Base-by-base conservation (phyloP, 2,888 invertebrate species). In the Nebria brevicollis region DNA sequence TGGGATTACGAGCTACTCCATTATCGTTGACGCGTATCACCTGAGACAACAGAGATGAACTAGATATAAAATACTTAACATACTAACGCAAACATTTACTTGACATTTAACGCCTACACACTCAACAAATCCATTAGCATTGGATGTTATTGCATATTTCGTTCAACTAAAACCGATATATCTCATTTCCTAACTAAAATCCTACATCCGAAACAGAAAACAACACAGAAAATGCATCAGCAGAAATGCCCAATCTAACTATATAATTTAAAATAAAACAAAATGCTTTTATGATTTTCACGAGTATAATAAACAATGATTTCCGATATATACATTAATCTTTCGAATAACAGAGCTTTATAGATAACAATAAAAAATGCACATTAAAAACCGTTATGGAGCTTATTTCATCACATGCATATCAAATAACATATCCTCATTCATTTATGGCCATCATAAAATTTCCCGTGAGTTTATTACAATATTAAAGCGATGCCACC, bases 1-100 rank as follows among this genome's bases (percentile, higher is more conserved):
- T 75, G 10, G 72, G 34, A 77, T 77, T 66, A 77, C 70, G 66
- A 70, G 54, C 42, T 77, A 68, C 77, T 70, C 70, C 70, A 77
- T 66, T 70, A 77, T 43, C 54, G 41, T 70, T 15, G 15, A 13
- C 26, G 54, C 43, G 43, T 42, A 66, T 43, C 64, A 68, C 77
- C 70, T 77, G 64, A 26, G 25, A 54, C 42, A 68, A 25, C 70
- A 70, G 26, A 25, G 20, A 11, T 13, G 70, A 26, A 15, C 11
- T 54, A 11, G 54, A 13, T 54, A 54, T 54, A 54, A 54, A 54
- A 54, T 54, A 8, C 8, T 54, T 54, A 54, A 54, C 54, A 54
- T 7, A 54, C 34, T 0, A 54, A 54, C 54, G 11, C 54, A 6
- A 34, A 34, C 34, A 34, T 34, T 34, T 34, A 34, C 34, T 34